Evolutionary conservation across 2,797 vertebrate genomes (phyloP), one percentile per base, ranked within the genome.

Genomic region (Salarias fasciatus): DNA sequence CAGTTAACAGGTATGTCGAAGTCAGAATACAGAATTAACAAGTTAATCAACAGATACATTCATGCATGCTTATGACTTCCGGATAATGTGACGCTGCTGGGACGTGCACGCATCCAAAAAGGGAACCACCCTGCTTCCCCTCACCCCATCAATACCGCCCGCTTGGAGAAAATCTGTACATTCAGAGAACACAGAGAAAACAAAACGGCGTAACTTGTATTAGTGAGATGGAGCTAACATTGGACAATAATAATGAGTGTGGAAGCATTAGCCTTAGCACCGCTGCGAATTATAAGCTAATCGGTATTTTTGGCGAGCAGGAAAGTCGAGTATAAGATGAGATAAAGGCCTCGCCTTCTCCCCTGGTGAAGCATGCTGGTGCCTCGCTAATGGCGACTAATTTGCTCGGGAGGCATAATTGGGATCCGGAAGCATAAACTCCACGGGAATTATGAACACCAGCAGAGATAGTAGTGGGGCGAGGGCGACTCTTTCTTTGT

Each of bases 331-430:
- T 64, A 62, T 62, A 75, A 85, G 85, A 85, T 66, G 80, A 84
- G 80, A 78, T 79, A 73, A 85, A 78, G 82, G 78, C 74, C 71
- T 75, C 41, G 33, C 46, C 47, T 43, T 51, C 60, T 86, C 80
- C 88, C 79, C 77, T 63, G 78, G 86, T 85, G 89, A 87, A 80
- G 79, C 72, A 68, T 63, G 57, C 78, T 55, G 65, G 69, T 77
- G 81, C 78, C 58, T 77, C 14, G 64, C 86, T 88, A 91, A 90
- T 90, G 79, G 85, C 50, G 82, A 79, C 80, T 91, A 89, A 93
- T 92, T 92, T 89, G 80, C 85, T 78, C 58, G 72, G 75, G 75
- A 84, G 77, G 81, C 75, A 77, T 91, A 92, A 93, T 92, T 92
- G 91, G 81, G 79, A 80, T 89, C 85, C 36, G 76, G 75, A 80